Conservation (phyloP, 2,888 invertebrate genomes). For the Petrolisthes cinctipes region DNA sequence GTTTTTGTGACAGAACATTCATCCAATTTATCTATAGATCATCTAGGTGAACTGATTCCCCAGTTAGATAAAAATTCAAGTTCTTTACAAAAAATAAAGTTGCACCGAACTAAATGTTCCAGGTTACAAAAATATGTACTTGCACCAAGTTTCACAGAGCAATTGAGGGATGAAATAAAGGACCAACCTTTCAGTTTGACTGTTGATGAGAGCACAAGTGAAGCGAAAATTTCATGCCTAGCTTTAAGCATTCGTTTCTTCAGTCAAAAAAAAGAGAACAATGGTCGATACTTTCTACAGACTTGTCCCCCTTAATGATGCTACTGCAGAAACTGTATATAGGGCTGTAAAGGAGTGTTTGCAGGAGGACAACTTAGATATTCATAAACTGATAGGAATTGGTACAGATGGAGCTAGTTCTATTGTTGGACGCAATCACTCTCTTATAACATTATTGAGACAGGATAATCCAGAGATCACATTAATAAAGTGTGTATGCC, state of each 20-base stretch:
- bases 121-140: slow-evolving; percentile 24
- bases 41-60: background rate
- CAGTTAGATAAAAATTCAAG: slow-evolving; percentile 8
- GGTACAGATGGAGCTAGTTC: slow-evolving; percentile 26
- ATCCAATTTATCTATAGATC: slow-evolving; percentile 9
- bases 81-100: background rate
- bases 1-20: slow-evolving; percentile 13
- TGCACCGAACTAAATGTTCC: slow-evolving; percentile 1
- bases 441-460: slow-evolving; percentile 10
- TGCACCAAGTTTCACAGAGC: slow-evolving; percentile 30
- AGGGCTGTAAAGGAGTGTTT: slow-evolving; percentile 23
- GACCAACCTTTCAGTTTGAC: slow-evolving; percentile 30
- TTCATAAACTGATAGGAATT: slow-evolving; percentile 13
- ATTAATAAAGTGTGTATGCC: slow-evolving; percentile 24
- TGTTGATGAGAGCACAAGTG: slow-evolving; percentile 35
- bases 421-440: slow-evolving; percentile 20
- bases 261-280: slow-evolving; percentile 18
- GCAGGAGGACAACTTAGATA: slow-evolving; percentile 30
- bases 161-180: slow-evolving; percentile 30
- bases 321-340: slow-evolving; percentile 35
- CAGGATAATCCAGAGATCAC: slow-evolving; percentile 28
- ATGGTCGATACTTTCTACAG: slow-evolving; percentile 34
- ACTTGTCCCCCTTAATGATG: slow-evolving; percentile 27
- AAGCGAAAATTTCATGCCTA: slow-evolving; percentile 32
- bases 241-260: slow-evolving; percentile 24